Base-by-base conservation (phyloP, 2,888 invertebrate genomes). In the Melanostoma scalare region DNA sequence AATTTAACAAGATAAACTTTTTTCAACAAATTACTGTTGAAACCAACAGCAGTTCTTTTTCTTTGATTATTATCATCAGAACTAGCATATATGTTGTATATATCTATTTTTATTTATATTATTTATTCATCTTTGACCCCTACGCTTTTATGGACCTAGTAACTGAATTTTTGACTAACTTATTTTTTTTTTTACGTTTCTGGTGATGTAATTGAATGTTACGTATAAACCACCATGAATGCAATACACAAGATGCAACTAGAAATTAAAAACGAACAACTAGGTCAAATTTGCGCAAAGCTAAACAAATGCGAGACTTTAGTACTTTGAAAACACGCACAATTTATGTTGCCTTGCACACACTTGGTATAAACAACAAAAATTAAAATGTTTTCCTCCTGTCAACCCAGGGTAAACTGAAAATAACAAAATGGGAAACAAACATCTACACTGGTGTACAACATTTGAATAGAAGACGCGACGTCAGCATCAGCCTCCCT, bases 151-250 rank as follows among this genome's bases (percentile, higher is more conserved):
- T 1, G 1, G 20, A 20, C 20, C 20, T 20, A 20, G 20, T 20
- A 20, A 20, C 20, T 20, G 20, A 20, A 20, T 20, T 20, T 20
- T 20, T 20, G 1, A 20, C 20, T 20, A 20, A 20, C 20, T 20
- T 20, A 20, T 20, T 20, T 20, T 20, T 1, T 20, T 20, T 20
- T 20, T 20, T 20, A 20, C 20, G 30, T 31, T 9, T 40, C 5
- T 56, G 9, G 56, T 56, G 56, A 56, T 56, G 56, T 56, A 56
- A 56, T 40, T 56, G 20, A 40, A 56, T 30, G 40, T 30, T 38
- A 55, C 10, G 20, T 56, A 56, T 38, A 56, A 40, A 40, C 3
- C 31, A n/a, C 55, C 8, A 20, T 40, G 40, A 9, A 9, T 56
- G 9, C 56, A 56, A 56, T 20, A 20, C 1, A 1, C 20, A 20